Percentiles rank a stretch among this genome's conserved stretches.
These are phyloP conservation scores for Catonia carolina DNA, from an alignment of 2,888 invertebrate species.

Conservation along the genomic window DNA sequence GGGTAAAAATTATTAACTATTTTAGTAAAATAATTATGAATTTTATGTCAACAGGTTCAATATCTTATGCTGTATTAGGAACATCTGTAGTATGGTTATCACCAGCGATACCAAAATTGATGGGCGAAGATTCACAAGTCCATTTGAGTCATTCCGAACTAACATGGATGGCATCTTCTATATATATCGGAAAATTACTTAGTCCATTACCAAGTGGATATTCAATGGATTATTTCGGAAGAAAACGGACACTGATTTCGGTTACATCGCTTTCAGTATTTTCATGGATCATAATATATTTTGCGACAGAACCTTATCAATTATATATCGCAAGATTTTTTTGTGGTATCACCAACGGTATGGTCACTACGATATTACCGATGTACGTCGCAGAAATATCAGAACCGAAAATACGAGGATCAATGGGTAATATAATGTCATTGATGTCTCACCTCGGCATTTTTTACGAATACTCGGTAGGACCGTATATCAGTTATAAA, in stretches of 20 bases:
- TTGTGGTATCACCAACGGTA: conserved; percentile 18
- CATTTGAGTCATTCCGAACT: background rate
- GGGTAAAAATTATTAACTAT: too few relatives aligned
- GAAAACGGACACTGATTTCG: background rate
- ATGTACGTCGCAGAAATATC: conserved; percentile 25
- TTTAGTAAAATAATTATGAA: too few relatives aligned
- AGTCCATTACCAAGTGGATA: conserved; percentile 6
- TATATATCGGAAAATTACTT: background rate
- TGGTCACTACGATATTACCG: conserved; percentile 24
- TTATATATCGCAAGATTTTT: background rate
- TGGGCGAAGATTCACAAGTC: background rate
- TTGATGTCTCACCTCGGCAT: conserved; percentile 18
- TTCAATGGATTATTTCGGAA: conserved; percentile 1
- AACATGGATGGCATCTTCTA: conserved; percentile 5
- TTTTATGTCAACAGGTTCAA: background rate
- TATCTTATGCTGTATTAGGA: background rate
- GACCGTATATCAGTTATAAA: conserved; percentile 19
- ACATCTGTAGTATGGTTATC: conserved; percentile 3
- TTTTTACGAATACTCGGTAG: conserved; percentile 22
- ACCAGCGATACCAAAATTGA: background rate
- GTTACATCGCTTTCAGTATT: background rate
- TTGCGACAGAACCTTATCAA: background rate
- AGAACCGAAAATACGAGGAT: conserved; percentile 19
- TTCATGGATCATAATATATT: background rate
- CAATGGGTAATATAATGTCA: conserved; percentile 6